These are phyloP conservation scores for Microcebus lehilahytsara DNA, from an alignment of 2,113 vertebrate genomes.

Conservation along the genomic window DNA sequence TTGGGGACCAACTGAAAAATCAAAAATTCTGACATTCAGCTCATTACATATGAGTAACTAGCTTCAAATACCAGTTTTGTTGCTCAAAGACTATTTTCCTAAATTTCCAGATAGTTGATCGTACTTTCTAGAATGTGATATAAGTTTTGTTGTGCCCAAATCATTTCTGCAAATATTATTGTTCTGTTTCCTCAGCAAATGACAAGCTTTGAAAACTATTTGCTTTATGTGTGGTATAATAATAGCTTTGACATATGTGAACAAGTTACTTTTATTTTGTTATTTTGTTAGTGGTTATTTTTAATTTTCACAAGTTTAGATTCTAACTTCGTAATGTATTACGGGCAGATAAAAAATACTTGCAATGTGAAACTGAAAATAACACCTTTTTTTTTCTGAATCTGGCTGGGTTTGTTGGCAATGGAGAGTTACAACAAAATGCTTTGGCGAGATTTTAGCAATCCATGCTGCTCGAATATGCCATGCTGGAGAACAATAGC, in stretches of 20 bases:
- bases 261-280: constrained; percentile 32
- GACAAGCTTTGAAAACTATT: not conserved
- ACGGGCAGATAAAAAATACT: not conserved
- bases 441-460: constrained; percentile 38
- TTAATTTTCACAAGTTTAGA: not conserved
- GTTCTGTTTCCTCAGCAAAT: constrained; percentile 6
- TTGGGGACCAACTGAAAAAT: not conserved
- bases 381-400: not conserved
- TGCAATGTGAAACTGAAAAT: not conserved
- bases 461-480: not conserved
- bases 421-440: constrained; percentile 15
- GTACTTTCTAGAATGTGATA: not conserved
- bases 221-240: not conserved
- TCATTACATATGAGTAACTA: not conserved
- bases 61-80: not conserved
- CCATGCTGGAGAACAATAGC: not conserved
- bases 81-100: not conserved
- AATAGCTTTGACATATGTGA: not conserved
- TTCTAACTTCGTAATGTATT: not conserved
- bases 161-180: not conserved
- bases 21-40: not conserved
- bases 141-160: not conserved
- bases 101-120: not conserved
- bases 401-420: not conserved
- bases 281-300: constrained; percentile 28